Percentiles rank a stretch among this genome's conserved stretches.
Conservation (phyloP, 2,888 invertebrate genomes). For the Ditylenchus weischeri region DNA sequence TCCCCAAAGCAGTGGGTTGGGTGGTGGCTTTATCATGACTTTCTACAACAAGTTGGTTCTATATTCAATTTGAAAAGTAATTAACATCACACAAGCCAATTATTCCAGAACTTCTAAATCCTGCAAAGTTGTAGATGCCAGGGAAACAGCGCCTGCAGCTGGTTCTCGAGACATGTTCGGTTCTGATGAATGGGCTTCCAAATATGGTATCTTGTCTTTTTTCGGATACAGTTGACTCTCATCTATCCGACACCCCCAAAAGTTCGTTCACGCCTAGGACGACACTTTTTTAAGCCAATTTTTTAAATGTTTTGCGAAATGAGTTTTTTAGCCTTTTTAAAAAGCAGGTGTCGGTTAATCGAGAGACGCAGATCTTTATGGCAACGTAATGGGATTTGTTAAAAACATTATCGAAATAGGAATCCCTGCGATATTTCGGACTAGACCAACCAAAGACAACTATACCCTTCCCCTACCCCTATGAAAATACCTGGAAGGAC, state of each 20-base stretch:
- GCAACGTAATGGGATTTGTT: too few relatives aligned
- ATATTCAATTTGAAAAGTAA: neutral
- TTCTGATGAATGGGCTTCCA: conserved; percentile 35
- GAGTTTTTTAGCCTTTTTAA: too few relatives aligned
- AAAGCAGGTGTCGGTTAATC: too few relatives aligned
- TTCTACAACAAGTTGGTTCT: conserved; percentile 67
- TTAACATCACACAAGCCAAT: neutral
- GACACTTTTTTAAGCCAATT: too few relatives aligned
- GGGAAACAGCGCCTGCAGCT: conserved; percentile 62
- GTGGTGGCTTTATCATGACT: conserved; percentile 86
- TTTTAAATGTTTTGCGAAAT: conserved; percentile 34
- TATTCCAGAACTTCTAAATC: conserved; percentile 38
- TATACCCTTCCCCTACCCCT: too few relatives aligned
- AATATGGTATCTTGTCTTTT: conserved; percentile 26
- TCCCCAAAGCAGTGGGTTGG: conserved; percentile 73
- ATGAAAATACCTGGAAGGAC: too few relatives aligned
- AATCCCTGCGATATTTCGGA: too few relatives aligned
- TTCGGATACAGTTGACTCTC: neutral
- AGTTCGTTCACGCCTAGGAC: too few relatives aligned
- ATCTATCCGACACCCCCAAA: too few relatives aligned
- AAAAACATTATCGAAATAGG: too few relatives aligned
- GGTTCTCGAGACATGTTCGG: conserved; percentile 64
- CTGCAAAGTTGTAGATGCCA: conserved; percentile 59
- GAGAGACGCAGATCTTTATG: too few relatives aligned
- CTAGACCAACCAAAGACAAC: too few relatives aligned